These are phyloP conservation scores for Lamprologus tigripictilis DNA, from an alignment of 2,113 vertebrate species.

Conservation along the genomic window DNA sequence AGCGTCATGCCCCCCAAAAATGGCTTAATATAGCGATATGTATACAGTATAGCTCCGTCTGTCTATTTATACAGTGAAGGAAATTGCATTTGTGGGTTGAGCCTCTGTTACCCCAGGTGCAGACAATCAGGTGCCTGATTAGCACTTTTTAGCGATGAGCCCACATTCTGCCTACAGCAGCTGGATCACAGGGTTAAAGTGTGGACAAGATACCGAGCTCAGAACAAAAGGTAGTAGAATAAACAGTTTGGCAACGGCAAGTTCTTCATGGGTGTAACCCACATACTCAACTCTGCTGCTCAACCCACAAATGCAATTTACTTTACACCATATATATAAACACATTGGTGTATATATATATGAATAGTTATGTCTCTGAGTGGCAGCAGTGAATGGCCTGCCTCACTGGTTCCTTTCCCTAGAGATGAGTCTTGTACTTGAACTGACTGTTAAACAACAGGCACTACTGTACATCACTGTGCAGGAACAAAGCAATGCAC, in stretches of 20 bases:
- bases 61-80: neutral
- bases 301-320: neutral
- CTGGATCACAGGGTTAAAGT: neutral
- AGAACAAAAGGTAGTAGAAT: neutral
- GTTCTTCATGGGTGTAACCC: neutral
- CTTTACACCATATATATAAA: neutral
- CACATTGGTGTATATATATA: neutral
- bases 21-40: neutral
- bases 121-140: neutral
- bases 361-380: constrained; percentile 3
- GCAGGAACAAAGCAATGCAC: constrained; percentile 56
- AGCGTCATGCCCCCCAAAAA: neutral
- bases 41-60: neutral
- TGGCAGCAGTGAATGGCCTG: constrained; percentile 43
- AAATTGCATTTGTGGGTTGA: neutral
- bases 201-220: neutral
- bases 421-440: constrained; percentile 50
- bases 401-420: constrained; percentile 38
- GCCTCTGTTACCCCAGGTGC: neutral
- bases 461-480: constrained; percentile 55
- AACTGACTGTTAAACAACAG: constrained; percentile 70
- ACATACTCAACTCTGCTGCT: neutral
- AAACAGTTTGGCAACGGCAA: neutral
- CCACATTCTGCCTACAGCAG: neutral
- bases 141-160: neutral